Conservation (phyloP, 2,888 invertebrate species). For the Euzophera pinguis region DNA sequence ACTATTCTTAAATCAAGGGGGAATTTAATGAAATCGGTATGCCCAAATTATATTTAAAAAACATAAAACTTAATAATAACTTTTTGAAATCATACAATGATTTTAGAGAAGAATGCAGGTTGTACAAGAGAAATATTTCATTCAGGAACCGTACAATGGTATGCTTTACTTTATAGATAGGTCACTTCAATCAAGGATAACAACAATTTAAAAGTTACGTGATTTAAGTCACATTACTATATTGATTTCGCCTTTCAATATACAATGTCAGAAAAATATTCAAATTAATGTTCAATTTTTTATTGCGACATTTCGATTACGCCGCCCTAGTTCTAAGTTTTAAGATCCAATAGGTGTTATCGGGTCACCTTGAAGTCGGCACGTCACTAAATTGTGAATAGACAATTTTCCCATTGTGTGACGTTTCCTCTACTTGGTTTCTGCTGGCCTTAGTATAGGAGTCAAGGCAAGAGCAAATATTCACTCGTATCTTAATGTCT, state of each 20-base stretch:
- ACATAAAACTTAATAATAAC: too few relatives aligned
- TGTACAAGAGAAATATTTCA: background rate
- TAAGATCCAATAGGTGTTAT: background rate
- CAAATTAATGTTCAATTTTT: constrained; percentile 5
- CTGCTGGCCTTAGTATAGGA: constrained; percentile 42
- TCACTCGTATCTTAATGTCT: constrained; percentile 49
- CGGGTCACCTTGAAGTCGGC: background rate
- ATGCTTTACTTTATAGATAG: background rate
- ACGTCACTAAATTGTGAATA: constrained; percentile 43
- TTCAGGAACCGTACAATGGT: background rate
- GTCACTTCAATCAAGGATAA: constrained; percentile 2
- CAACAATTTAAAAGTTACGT: constrained; percentile 2
- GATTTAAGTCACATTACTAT: background rate
- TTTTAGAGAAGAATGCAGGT: background rate
- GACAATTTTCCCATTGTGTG: constrained; percentile 46
- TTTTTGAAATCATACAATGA: too few relatives aligned
- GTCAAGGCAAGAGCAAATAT: constrained; percentile 61
- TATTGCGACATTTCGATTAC: constrained; percentile 6
- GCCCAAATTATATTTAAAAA: too few relatives aligned
- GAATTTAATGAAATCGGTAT: too few relatives aligned
- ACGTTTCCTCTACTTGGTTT: constrained; percentile 57
- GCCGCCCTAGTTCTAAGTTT: constrained; percentile 1
- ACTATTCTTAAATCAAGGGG: too few relatives aligned
- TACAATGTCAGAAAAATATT: constrained; percentile 9
- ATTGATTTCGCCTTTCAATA: background rate